Base-by-base conservation (phyloP, 1,140 invertebrate species). In the Drosophila kikkawai region DNA sequence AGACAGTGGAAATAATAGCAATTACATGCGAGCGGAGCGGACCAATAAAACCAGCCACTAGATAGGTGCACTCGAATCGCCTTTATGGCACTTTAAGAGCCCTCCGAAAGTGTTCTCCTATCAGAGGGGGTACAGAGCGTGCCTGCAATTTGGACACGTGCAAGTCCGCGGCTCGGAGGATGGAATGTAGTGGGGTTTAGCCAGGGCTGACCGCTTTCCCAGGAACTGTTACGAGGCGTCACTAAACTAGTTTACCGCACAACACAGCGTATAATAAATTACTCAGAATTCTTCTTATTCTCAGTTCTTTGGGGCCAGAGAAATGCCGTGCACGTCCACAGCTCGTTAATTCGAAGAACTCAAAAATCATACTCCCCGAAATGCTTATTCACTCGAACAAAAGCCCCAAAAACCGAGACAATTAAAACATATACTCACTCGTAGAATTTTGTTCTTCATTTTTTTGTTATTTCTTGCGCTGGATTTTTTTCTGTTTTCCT, bases 101-200 rank as follows among this genome's bases (percentile, higher is more conserved):
- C 50, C 80, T 65, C 71, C 61, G 11, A 68, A 70, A 78, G 58
- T 34, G 42, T 45, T 41, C 44, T 41, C 22, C 37, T 42, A 74
- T 79, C 8, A 15, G 13, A 15, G 37, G 36, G 41, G 44, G 47
- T 12, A 51, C 37, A 63, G 80, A 83, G 83, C 60, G 84, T 87
- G 83, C 80, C 83, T 77, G 82, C 84, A 88, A 86, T 86, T 83
- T 80, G 57, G 80, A 83, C 83, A 88, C 83, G 83, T 88, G 83
- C 83, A 86, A 50, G 47, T 74, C 55, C 60, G 44, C 29, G 71
- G 57, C 36, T 63, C 36, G 7, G 56, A 26, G 48, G 65, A 71
- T 80, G 60, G 48, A 63, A 56, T 74, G 82, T 68, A 29, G 68
- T 79, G 75, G 81, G 22, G 19, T 7, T 82, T 86, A 57, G 73